These are phyloP conservation scores for Alaudala cheleensis DNA, from an alignment of 2,113 vertebrate genomes.

Conservation along the genomic window DNA sequence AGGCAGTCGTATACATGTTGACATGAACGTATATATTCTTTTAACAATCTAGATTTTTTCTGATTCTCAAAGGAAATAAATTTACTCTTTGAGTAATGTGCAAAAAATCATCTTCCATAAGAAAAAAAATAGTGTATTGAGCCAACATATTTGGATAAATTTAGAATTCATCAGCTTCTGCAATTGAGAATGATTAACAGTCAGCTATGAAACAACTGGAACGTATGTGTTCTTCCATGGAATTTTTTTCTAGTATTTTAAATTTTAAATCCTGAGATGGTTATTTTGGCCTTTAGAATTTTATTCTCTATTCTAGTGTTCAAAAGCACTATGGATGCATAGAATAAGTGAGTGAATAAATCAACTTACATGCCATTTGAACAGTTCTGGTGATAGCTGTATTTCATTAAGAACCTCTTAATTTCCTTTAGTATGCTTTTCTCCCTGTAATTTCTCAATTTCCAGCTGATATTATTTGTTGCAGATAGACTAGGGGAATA, in stretches of 20 bases:
- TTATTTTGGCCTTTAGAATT: background rate
- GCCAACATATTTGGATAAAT: background rate
- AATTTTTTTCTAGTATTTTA: background rate
- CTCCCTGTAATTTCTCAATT: background rate
- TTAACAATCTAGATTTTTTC: background rate
- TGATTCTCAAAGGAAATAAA: background rate
- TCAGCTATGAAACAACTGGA: background rate
- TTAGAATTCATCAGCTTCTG: background rate
- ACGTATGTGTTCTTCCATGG: background rate
- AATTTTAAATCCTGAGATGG: background rate
- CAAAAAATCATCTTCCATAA: background rate
- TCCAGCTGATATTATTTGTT: background rate
- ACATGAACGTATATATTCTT: background rate
- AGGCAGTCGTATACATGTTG: background rate
- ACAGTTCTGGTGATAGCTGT: background rate
- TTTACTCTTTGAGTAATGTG: background rate
- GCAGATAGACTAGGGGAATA: background rate
- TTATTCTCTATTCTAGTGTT: background rate
- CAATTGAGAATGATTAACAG: background rate
- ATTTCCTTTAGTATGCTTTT: background rate
- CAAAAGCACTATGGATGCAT: background rate
- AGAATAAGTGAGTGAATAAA: background rate
- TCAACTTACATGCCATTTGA: background rate
- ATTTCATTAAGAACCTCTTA: background rate
- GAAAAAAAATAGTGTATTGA: background rate